Evolutionary conservation across 2,113 vertebrate species (phyloP), one percentile per base, ranked within the genome.

Genomic region (Strix aluco): DNA sequence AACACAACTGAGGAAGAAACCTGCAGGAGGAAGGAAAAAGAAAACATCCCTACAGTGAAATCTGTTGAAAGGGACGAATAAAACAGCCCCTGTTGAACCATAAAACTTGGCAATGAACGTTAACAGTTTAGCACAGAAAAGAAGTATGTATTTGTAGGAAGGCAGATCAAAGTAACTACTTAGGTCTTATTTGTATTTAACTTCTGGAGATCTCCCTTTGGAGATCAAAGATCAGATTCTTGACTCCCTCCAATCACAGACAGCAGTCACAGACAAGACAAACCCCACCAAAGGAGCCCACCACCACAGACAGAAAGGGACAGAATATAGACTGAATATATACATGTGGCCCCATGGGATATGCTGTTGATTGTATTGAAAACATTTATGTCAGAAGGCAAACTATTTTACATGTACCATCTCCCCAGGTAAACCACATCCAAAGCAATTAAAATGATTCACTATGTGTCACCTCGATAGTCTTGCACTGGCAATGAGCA

Each of bases 181-280:
- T 54, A 22, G 11, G 18, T 63, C 1, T 1, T 40, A 86, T 11
- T 44, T 4, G 23, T 59, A 5, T 22, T 46, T 82, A 62, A 70
- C 14, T 77, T 87, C 66, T 70, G 25, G 21, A 66, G 18, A 49
- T 47, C 6, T 83, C 42, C 19, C 25, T 90, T 44, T 66, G n/a
- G n/a, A 72, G 26, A 63, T 13, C 25, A 55, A 79, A 61, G 40
- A 70, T 46, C 20, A 47, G 34, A 81, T 62, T 71, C 34, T 62
- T 3, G 0, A 82, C 6, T 75, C n/a, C 10, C 10, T 61, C 21
- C 55, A 38, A 32, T 18, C 49, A 63, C 0, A 0, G n/a, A 83
- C 2, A 9, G 18, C 34, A 61, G 34, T 2, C 19, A 47, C 46
- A 21, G 46, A 47, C 20, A 21, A 17, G 26, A 52, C 25, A 73